Evolutionary conservation across 2,888 invertebrate genomes (phyloP).

Genomic region (Biston betularia): DNA sequence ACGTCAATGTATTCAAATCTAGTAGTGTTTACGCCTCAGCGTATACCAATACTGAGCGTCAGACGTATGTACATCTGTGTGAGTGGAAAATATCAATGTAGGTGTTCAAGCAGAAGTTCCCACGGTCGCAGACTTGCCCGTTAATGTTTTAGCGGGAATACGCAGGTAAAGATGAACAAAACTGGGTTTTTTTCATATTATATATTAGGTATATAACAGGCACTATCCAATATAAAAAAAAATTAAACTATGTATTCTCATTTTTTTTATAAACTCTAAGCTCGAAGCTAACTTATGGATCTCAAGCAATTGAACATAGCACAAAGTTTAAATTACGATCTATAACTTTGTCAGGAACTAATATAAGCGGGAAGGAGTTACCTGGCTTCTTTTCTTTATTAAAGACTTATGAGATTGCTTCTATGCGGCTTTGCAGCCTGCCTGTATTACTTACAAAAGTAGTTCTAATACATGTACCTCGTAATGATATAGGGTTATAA

Average conservation of each 20-base stretch:
- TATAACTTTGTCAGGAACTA: slow-evolving; percentile 17
- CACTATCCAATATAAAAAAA: too few relatives aligned
- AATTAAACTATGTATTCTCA: neutral
- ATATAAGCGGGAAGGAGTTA: slow-evolving; percentile 2
- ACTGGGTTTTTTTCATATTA: too few relatives aligned
- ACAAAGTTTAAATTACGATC: slow-evolving; percentile 41
- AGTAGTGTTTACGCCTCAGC: too few relatives aligned
- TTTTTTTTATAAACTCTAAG: neutral
- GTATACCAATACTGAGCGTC: too few relatives aligned
- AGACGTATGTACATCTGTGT: too few relatives aligned
- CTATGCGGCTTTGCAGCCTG: neutral
- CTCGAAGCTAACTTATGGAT: neutral
- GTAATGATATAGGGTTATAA: neutral
- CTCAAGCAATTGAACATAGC: slow-evolving; percentile 1
- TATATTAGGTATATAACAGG: too few relatives aligned
- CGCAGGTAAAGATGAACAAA: too few relatives aligned
- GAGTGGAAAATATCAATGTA: too few relatives aligned
- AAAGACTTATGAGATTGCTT: neutral
- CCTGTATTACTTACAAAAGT: neutral
- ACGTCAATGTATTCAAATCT: too few relatives aligned
- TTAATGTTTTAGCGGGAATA: too few relatives aligned
- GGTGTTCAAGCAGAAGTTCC: too few relatives aligned
- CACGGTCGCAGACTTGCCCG: too few relatives aligned
- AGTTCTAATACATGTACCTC: neutral
- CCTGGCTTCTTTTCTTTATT: slow-evolving; percentile 1